Conservation (phyloP, 2,113 vertebrate species). For the Melanocharis versteri region DNA sequence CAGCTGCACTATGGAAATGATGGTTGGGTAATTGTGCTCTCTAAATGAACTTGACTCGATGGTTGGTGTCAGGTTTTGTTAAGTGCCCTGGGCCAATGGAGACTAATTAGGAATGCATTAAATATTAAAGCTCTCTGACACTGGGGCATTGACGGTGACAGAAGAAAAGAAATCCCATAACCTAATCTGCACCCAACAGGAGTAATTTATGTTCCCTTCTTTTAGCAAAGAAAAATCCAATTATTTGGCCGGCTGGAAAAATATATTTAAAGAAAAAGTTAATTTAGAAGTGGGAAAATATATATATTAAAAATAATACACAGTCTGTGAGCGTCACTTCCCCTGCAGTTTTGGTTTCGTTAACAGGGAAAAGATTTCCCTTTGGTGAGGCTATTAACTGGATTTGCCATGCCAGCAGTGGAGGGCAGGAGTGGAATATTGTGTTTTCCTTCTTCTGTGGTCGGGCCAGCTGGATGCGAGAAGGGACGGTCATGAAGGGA, state of each 20-base stretch:
- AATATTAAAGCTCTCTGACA: conserved; percentile 82
- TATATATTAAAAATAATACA: conserved; percentile 15
- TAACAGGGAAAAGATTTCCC: background rate
- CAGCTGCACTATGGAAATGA: conserved; percentile 63
- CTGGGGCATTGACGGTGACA: conserved; percentile 71
- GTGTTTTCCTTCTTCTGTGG: background rate
- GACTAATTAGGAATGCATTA: conserved; percentile 83
- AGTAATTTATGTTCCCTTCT: conserved; percentile 78
- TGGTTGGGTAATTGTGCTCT: conserved; percentile 73
- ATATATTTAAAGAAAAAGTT: conserved; percentile 74
- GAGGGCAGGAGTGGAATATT: background rate
- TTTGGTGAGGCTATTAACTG: background rate
- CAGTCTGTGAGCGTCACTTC: background rate
- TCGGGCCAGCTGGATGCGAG: background rate
- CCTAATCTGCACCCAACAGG: conserved; percentile 78
- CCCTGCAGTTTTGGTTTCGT: background rate
- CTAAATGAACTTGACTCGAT: conserved; percentile 78
- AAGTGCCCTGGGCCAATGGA: conserved; percentile 76
- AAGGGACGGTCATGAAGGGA: background rate
- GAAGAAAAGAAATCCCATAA: conserved; percentile 78
- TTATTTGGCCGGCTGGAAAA: conserved; percentile 70
- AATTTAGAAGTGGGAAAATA: conserved; percentile 13
- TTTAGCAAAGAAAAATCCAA: conserved; percentile 79
- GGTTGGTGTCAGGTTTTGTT: conserved; percentile 77
- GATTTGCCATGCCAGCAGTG: background rate